Percentiles rank a stretch among this genome's conserved stretches.
phyloP scores from a whole-genome alignment of 2,113 vertebrate species.

The Zapus hudsonius region DNA sequence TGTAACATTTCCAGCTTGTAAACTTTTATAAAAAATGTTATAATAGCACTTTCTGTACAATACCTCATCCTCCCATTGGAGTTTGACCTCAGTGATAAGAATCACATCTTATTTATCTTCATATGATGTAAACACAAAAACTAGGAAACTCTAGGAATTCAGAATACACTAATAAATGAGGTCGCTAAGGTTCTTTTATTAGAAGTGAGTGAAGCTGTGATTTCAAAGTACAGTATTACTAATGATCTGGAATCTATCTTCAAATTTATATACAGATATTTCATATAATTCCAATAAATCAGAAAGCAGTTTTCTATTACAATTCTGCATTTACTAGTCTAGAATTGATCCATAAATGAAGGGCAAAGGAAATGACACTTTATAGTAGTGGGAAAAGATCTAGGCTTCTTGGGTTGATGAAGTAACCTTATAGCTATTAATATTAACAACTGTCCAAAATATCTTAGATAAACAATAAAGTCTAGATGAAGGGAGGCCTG shows the following conservation, averaged over 20 bases:
- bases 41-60: neutral
- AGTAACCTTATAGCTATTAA: neutral
- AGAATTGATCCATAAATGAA: neutral
- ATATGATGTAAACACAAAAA: neutral
- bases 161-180: slow-evolving; percentile 3
- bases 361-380: neutral
- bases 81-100: neutral
- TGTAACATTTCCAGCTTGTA: neutral
- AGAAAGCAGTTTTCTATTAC: neutral
- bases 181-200: neutral
- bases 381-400: neutral
- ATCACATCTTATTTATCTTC: neutral
- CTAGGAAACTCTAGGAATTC: neutral
- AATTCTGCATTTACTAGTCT: neutral
- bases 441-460: neutral
- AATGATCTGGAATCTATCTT: neutral
- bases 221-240: slow-evolving; percentile 43
- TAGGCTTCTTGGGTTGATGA: neutral
- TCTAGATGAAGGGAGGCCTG: neutral
- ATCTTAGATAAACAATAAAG: neutral
- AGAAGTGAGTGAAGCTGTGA: neutral
- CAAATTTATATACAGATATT: neutral
- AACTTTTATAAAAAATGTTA: neutral
- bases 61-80: neutral
- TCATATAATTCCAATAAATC: neutral